phyloP scores from a whole-genome alignment of 2,888 invertebrate species.

The Lasioglossum malachurum region DNA sequence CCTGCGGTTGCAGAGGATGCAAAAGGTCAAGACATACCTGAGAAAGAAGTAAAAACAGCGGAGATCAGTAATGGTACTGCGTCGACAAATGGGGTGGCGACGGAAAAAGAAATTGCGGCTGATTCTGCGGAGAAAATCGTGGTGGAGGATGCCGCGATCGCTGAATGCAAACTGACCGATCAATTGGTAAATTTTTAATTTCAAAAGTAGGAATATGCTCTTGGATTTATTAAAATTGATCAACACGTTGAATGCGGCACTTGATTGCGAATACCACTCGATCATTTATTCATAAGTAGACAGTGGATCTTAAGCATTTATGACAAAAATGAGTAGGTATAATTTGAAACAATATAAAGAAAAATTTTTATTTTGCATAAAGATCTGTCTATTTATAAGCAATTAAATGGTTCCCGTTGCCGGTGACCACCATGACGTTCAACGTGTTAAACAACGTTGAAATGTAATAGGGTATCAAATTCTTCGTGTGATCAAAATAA shows the following conservation, averaged over 20 bases:
- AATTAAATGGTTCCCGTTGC: too few relatives aligned
- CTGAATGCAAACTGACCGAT: background rate
- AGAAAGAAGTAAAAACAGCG: background rate
- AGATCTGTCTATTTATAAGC: too few relatives aligned
- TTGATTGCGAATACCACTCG: too few relatives aligned
- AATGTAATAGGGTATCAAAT: background rate
- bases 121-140: background rate
- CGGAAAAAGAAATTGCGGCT: background rate
- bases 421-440: too few relatives aligned
- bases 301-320: too few relatives aligned
- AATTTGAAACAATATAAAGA: too few relatives aligned
- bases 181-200: background rate
- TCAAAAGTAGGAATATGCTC: background rate
- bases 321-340: too few relatives aligned
- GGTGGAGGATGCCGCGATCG: background rate
- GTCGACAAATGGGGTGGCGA: background rate
- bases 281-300: background rate
- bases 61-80: background rate
- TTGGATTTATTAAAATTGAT: background rate
- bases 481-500: background rate
- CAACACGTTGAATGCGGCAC: background rate
- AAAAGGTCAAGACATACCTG: background rate
- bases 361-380: too few relatives aligned
- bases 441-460: background rate
- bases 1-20: background rate